Evolutionary conservation across 1,140 invertebrate genomes (phyloP).

Genomic region (Nasonia vitripennis): DNA sequence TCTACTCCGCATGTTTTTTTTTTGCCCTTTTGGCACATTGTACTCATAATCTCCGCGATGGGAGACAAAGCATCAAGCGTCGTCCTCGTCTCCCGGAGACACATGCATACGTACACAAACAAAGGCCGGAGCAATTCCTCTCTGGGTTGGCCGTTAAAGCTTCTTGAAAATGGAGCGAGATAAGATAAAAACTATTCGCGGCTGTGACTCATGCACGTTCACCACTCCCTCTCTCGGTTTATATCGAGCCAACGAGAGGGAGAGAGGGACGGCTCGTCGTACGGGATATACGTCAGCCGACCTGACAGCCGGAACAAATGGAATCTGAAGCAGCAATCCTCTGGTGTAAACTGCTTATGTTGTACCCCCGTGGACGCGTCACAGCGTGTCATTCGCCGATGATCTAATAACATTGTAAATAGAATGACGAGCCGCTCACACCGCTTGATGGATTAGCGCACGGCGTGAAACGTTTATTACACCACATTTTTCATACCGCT

Average conservation of each 20-base stretch:
- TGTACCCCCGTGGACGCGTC: conserved; percentile 21
- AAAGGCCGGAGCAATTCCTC: not conserved
- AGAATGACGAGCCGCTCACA: conserved; percentile 25
- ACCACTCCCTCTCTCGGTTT: conserved; percentile 9
- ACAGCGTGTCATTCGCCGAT: conserved; percentile 61
- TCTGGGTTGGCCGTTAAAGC: conserved; percentile 15
- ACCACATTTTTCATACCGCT: not conserved
- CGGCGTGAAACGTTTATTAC: no score
- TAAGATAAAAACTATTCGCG: conserved; percentile 41
- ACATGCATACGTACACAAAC: not conserved
- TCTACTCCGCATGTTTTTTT: no score
- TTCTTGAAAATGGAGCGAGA: conserved; percentile 33
- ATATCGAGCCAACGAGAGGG: conserved; percentile 54
- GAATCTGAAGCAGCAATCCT: conserved; percentile 75
- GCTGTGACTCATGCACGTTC: conserved; percentile 14
- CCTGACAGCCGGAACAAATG: conserved; percentile 73
- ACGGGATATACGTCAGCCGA: conserved; percentile 71
- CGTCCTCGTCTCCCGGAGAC: not conserved
- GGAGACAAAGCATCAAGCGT: conserved; percentile 1
- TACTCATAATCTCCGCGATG: not conserved
- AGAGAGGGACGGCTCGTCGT: conserved; percentile 63
- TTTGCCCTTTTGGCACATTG: no score
- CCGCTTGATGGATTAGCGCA: not conserved
- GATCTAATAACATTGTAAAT: conserved; percentile 69
- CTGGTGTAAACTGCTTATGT: conserved; percentile 73